These are phyloP conservation scores for Rhadina sibilatrix DNA, from an alignment of 2,113 vertebrate genomes.

Conservation along the genomic window DNA sequence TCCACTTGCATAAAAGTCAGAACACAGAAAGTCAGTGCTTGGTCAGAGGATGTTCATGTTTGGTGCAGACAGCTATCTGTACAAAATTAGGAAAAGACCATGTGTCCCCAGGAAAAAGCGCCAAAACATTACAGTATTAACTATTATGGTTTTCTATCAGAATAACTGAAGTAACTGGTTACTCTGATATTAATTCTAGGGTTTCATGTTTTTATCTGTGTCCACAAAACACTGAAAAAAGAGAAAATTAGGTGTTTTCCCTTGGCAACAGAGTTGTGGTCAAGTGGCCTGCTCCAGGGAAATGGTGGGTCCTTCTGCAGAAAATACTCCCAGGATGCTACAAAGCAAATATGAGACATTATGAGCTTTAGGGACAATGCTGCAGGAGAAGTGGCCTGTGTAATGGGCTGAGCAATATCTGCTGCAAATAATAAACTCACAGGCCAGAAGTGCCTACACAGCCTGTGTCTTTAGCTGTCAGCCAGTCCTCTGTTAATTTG, in stretches of 20 bases:
- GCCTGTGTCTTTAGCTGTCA: background rate
- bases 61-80: background rate
- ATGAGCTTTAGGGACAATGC: background rate
- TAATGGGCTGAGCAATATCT: accelerated
- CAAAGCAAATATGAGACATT: background rate
- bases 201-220: background rate
- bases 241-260: background rate
- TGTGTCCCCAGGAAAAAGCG: background rate
- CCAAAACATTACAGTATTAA: background rate
- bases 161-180: background rate
- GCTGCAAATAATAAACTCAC: background rate
- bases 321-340: background rate
- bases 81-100: background rate
- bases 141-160: background rate
- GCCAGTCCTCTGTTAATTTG: background rate
- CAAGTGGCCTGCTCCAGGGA: background rate
- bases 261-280: background rate
- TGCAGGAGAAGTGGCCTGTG: background rate
- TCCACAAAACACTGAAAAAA: background rate
- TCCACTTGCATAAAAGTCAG: background rate
- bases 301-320: background rate
- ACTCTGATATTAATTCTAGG: background rate
- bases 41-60: background rate
- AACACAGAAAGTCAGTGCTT: background rate
- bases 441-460: background rate